Evolutionary conservation across 1,140 invertebrate species (phyloP).

Genomic region (Microplitis demolitor): DNA sequence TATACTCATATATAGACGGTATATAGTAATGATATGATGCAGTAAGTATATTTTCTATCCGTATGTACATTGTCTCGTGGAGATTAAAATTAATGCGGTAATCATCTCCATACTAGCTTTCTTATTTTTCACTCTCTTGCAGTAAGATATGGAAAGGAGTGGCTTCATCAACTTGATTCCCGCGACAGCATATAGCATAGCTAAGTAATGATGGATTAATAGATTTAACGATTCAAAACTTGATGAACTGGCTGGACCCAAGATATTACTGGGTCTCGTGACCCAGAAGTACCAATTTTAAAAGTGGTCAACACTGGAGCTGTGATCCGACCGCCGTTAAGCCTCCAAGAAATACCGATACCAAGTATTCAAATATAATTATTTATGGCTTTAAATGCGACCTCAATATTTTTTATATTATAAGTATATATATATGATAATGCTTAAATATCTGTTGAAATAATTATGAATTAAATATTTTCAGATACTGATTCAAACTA

Average conservation of each 20-base stretch:
- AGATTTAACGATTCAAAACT: neutral
- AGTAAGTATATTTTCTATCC: no score
- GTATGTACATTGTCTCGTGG: neutral
- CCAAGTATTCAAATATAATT: neutral
- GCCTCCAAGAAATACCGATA: neutral
- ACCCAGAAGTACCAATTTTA: conserved; percentile 28
- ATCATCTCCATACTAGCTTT: neutral
- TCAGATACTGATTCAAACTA: no score
- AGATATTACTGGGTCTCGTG: conserved; percentile 13
- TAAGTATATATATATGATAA: no score
- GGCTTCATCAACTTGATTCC: conserved; percentile 12
- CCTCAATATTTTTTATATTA: no score
- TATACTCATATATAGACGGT: no score
- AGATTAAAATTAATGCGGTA: neutral
- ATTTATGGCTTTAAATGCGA: no score
- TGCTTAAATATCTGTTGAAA: no score
- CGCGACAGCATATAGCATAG: neutral
- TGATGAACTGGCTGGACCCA: no score
- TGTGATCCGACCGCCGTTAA: neutral
- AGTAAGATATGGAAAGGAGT: neutral
- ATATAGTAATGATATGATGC: no score
- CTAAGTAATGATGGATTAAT: no score
- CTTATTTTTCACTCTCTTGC: neutral
- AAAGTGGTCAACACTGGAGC: conserved; percentile 9
- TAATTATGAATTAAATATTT: no score